Percentiles rank a stretch among this genome's conserved stretches.
Evolutionary conservation across 2,797 vertebrate genomes (phyloP).

Genomic region (Rhinoraja longicauda): DNA sequence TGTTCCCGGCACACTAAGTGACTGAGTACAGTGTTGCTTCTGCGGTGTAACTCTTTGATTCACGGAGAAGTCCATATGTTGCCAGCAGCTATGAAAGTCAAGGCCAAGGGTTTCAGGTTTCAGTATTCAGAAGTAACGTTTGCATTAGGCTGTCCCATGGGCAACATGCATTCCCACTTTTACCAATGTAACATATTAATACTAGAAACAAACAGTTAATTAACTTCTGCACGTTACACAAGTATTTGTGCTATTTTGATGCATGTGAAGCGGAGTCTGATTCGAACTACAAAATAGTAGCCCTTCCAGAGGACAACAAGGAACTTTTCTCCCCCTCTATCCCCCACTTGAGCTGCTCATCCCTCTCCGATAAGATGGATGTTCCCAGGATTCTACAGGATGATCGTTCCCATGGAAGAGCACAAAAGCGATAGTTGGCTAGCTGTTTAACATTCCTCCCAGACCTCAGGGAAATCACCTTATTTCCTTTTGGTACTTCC

Average conservation of each 20-base stretch:
- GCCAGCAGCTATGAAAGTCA: slow-evolving; percentile 16
- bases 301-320: too few relatives aligned
- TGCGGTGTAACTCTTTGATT: background rate
- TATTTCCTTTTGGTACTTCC: background rate
- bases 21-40: background rate
- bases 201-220: background rate
- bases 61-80: background rate
- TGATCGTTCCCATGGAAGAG: background rate
- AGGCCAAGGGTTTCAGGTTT: slow-evolving; percentile 1
- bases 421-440: background rate
- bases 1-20: background rate
- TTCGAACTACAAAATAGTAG: background rate
- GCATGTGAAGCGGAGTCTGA: background rate
- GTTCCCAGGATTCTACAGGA: background rate
- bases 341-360: background rate
- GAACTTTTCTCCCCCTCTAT: background rate
- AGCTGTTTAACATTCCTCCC: slow-evolving; percentile 15
- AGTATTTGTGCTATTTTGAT: background rate
- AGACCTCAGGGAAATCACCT: background rate
- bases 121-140: background rate
- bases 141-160: background rate
- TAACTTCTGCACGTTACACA: background rate
- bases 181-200: background rate
- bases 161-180: background rate
- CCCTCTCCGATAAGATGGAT: background rate